Percentiles rank a stretch among this genome's conserved stretches.
These are phyloP conservation scores for Elmis aenea DNA, from an alignment of 2,888 invertebrate genomes.

Conservation along the genomic window DNA sequence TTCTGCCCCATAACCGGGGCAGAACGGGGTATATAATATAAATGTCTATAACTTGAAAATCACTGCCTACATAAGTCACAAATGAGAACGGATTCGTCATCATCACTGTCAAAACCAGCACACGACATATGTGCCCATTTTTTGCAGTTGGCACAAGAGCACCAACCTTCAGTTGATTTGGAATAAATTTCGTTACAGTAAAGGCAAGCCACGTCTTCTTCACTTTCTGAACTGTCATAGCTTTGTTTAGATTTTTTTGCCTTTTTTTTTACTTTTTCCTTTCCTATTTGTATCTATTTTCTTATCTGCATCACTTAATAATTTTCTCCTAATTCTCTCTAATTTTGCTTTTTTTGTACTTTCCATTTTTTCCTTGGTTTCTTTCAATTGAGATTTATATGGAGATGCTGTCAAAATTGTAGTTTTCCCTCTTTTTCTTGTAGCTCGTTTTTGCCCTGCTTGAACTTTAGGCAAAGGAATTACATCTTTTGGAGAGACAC, in stretches of 20 bases:
- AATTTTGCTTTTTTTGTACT: not conserved
- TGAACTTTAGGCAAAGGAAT: not conserved
- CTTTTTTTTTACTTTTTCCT: too few relatives aligned
- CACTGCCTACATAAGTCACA: conserved; percentile 3
- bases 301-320: too few relatives aligned
- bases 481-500: too few relatives aligned
- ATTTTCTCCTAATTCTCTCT: too few relatives aligned
- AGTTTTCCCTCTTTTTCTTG: conserved; percentile 2
- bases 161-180: conserved; percentile 1
- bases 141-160: conserved; percentile 1
- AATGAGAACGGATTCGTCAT: not conserved
- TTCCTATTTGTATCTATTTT: too few relatives aligned
- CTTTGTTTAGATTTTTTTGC: not conserved
- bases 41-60: too few relatives aligned
- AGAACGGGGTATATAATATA: not conserved
- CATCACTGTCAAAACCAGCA: conserved; percentile 1
- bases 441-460: not conserved
- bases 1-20: not conserved
- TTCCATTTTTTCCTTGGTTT: conserved; percentile 1
- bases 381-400: conserved; percentile 4
- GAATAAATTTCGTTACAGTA: conserved; percentile 1
- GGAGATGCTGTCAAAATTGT: conserved; percentile 1
- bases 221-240: not conserved
- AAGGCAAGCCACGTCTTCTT: not conserved
- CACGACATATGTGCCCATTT: conserved; percentile 3